Evolutionary conservation across 2,888 invertebrate genomes (phyloP), one percentile per base, ranked within the genome.

Genomic region (Hemicrepidius hirtus): DNA sequence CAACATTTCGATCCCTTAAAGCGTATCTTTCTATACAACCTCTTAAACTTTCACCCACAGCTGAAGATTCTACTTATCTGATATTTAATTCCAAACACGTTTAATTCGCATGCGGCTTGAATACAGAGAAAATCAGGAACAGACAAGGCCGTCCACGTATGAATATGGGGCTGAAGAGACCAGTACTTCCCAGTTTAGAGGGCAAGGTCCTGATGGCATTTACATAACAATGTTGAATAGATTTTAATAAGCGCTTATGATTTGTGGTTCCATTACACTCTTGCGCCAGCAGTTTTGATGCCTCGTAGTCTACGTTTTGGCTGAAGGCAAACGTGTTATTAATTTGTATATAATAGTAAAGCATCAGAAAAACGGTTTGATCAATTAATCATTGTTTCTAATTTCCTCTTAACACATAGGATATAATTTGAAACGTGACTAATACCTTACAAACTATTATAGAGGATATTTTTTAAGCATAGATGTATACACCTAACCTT

Each of bases 141-240:
- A 6, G 18, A 49, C 55, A 57, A 57, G 55, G 55, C 13, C 55
- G 55, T 35, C n/a, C 55, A 57, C 37, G 55, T 57, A 32, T 35
- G 32, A 35, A 35, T 57, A 35, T 57, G 18, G 35, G 16, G 32
- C 50, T 50, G 50, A 35, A n/a, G n/a, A 35, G 55, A 35, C 53
- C 28, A 53, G 53, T 53, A 53, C n/a, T 32, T 32, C 37, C 16
- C 20, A 35, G 24, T 16, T 57, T 57, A 57, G 55, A 35, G 55
- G 37, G 55, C 55, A 57, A 57, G 55, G 55, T 57, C 55, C 55
- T 57, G 41, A 41, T 41, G 24, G 7, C 55, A 57, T 57, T 50
- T 50, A 50, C 50, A 50, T 50, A 50, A 50, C 50, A 50, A 50
- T 32, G 24, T 57, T 57, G 35, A 57, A 37, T 35, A 57, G 24